Conservation (phyloP, 2,888 invertebrate genomes). For the Corbicula japonica region DNA sequence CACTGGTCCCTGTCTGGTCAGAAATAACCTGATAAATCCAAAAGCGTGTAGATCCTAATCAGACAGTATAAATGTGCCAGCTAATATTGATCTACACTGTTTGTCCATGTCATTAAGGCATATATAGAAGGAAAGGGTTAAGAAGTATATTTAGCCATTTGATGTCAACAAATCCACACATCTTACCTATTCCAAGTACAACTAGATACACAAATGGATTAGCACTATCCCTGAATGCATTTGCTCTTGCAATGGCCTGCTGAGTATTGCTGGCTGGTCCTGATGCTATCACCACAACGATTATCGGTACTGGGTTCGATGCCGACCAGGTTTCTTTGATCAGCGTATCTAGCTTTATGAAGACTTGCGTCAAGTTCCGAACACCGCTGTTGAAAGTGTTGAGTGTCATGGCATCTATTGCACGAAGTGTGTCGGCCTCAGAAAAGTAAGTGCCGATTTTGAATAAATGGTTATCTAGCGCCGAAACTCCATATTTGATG, state of each 20-base stretch:
- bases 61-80: too few species aligned
- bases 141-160: too few species aligned
- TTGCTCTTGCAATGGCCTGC: slow-evolving; percentile 18
- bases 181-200: slow-evolving; percentile 42
- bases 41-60: too few species aligned
- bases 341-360: neutral
- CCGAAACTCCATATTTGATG: slow-evolving; percentile 25
- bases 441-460: slow-evolving; percentile 1
- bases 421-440: neutral
- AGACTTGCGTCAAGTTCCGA: slow-evolving; percentile 11
- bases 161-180: neutral
- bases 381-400: slow-evolving; percentile 21
- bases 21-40: too few species aligned
- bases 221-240: neutral
- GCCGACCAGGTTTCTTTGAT: neutral
- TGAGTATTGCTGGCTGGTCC: neutral
- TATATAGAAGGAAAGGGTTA: too few species aligned
- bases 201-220: slow-evolving; percentile 26
- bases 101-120: too few species aligned
- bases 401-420: slow-evolving; percentile 11
- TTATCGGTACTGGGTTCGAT: slow-evolving; percentile 6
- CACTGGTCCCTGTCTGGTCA: too few species aligned
- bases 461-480: neutral
- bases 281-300: slow-evolving; percentile 28
- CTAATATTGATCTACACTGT: too few species aligned